Percentiles rank a stretch among this genome's conserved stretches.
phyloP scores from a whole-genome alignment of 2,797 vertebrate genomes.

The Hemitrygon akajei region DNA sequence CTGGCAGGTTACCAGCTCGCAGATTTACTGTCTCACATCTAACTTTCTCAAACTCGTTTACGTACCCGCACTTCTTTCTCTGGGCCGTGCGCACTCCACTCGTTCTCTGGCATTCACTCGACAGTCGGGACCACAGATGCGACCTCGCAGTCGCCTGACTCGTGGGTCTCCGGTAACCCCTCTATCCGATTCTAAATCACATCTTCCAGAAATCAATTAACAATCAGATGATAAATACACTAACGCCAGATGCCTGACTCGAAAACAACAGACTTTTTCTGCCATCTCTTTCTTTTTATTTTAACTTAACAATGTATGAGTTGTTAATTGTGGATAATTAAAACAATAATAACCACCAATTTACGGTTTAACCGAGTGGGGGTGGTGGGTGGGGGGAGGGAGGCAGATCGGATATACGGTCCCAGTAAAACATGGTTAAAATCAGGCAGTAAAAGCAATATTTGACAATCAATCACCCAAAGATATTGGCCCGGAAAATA shows the following conservation, averaged over 20 bases:
- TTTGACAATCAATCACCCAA: background rate
- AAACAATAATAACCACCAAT: background rate
- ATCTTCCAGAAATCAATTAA: conserved; percentile 16
- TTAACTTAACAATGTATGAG: background rate
- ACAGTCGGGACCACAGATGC: background rate
- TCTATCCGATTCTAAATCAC: background rate
- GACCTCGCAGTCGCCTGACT: background rate
- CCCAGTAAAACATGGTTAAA: background rate
- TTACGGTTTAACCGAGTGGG: background rate
- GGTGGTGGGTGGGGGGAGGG: no score
- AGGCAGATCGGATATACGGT: background rate
- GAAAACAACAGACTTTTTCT: background rate
- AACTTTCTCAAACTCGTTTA: background rate
- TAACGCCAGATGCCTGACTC: background rate
- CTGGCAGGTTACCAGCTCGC: no score
- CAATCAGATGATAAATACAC: background rate
- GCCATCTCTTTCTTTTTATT: background rate
- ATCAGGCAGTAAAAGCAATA: background rate
- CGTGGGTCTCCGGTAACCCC: background rate
- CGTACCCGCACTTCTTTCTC: background rate
- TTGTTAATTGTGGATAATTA: background rate
- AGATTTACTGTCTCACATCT: no score
- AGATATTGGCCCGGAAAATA: background rate
- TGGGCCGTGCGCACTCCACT: background rate
- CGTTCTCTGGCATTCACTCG: background rate